phyloP scores from a whole-genome alignment of 2,113 vertebrate genomes.

The Budorcas taxicolor region DNA sequence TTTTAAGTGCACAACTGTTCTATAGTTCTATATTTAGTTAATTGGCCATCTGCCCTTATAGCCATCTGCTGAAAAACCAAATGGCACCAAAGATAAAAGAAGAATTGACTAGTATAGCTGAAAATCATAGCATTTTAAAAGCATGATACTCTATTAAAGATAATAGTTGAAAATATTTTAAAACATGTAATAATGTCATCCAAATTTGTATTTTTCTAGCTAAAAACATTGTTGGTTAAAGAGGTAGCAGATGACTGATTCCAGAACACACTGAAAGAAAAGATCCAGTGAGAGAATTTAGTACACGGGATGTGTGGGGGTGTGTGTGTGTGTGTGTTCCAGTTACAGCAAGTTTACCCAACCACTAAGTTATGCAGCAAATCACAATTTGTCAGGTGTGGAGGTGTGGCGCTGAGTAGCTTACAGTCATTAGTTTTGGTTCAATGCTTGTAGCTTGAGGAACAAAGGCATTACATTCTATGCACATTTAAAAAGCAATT shows the following conservation, averaged over 20 bases:
- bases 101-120: background rate
- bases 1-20: background rate
- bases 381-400: slow-evolving; percentile 77
- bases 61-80: background rate
- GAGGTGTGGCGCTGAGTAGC: slow-evolving; percentile 69
- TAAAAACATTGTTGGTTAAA: background rate
- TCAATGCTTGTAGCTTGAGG: slow-evolving; percentile 72
- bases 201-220: background rate
- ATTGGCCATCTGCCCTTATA: background rate
- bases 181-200: background rate
- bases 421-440: slow-evolving; percentile 79
- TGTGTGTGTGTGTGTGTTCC: background rate
- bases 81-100: background rate
- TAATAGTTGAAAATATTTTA: background rate
- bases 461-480: slow-evolving; percentile 72
- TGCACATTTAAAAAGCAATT: slow-evolving; percentile 80
- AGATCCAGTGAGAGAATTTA: background rate
- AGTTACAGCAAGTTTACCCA: slow-evolving; percentile 54
- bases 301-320: fast-evolving
- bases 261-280: slow-evolving; percentile 22
- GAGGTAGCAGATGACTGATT: background rate
- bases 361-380: slow-evolving; percentile 69
- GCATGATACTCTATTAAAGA: background rate
- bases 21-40: background rate
- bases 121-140: background rate